Percentiles rank a stretch among this genome's conserved stretches.
These are phyloP conservation scores for Cryptoblepharus egeriae DNA, from an alignment of 2,797 vertebrate genomes.

Conservation along the genomic window DNA sequence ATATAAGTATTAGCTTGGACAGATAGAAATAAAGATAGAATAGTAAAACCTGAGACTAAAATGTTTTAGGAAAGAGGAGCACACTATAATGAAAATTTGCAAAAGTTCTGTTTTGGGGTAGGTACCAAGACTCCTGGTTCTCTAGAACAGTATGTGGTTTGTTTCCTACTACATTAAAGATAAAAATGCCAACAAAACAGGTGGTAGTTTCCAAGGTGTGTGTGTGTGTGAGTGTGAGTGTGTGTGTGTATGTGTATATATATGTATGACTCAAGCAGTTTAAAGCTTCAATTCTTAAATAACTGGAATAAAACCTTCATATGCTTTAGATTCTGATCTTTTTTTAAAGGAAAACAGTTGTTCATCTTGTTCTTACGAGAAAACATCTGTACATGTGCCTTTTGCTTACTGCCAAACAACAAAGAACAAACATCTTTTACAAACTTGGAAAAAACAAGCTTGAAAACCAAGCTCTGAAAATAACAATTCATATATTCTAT, in stretches of 20 bases:
- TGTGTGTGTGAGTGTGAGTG: too few species aligned
- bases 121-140: background rate
- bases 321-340: background rate
- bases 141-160: background rate
- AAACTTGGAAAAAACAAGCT: too few species aligned
- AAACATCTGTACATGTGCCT: background rate
- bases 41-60: background rate
- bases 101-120: background rate
- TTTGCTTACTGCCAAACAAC: background rate
- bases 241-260: too few species aligned
- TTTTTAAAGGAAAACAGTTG: background rate
- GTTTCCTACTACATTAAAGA: conserved; percentile 5
- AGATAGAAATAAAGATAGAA: background rate
- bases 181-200: background rate
- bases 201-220: too few species aligned
- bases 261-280: background rate
- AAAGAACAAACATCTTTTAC: too few species aligned
- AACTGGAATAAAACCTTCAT: background rate
- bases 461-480: too few species aligned
- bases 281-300: background rate
- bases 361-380: background rate
- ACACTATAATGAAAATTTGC: background rate
- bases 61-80: background rate
- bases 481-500: too few species aligned
- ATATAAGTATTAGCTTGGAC: background rate